These are phyloP conservation scores for Nibea albiflora DNA, from an alignment of 2,113 vertebrate genomes.

Conservation along the genomic window DNA sequence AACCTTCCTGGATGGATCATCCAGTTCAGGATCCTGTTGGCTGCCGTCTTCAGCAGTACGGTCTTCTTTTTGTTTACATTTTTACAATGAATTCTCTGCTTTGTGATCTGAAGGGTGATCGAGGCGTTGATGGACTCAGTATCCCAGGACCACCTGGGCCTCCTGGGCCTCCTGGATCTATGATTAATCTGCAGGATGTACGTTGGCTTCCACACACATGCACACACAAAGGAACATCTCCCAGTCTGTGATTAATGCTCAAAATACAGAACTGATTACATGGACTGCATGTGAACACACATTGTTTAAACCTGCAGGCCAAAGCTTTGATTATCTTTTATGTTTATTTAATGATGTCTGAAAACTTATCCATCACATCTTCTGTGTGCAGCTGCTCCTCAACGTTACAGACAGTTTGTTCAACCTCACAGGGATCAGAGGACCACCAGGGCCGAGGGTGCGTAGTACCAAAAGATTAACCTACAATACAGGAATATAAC, in stretches of 20 bases:
- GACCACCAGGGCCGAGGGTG: constrained; percentile 86
- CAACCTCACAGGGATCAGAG: constrained; percentile 86
- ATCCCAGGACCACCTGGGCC: constrained; percentile 88
- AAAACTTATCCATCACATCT: neutral
- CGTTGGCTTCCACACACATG: constrained; percentile 32
- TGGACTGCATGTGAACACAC: neutral
- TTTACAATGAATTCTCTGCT: neutral
- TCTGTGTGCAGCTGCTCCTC: constrained; percentile 82
- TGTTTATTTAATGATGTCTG: neutral
- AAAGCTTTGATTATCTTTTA: too few relatives aligned
- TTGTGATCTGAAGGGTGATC: constrained; percentile 86
- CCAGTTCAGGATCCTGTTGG: neutral
- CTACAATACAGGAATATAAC: neutral
- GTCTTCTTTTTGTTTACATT: neutral
- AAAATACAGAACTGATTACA: neutral
- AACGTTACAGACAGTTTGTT: constrained; percentile 84
- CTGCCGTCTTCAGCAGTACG: neutral
- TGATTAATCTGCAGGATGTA: constrained; percentile 85
- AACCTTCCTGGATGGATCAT: neutral
- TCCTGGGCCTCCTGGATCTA: constrained; percentile 87
- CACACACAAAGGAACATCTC: neutral
- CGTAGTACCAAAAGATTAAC: constrained; percentile 56
- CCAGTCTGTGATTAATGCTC: too few relatives aligned
- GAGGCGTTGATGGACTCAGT: constrained; percentile 85
- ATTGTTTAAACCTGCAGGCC: too few relatives aligned